Base-by-base conservation (phyloP, 1,140 invertebrate species). In the Andrena cerasifolii region DNA sequence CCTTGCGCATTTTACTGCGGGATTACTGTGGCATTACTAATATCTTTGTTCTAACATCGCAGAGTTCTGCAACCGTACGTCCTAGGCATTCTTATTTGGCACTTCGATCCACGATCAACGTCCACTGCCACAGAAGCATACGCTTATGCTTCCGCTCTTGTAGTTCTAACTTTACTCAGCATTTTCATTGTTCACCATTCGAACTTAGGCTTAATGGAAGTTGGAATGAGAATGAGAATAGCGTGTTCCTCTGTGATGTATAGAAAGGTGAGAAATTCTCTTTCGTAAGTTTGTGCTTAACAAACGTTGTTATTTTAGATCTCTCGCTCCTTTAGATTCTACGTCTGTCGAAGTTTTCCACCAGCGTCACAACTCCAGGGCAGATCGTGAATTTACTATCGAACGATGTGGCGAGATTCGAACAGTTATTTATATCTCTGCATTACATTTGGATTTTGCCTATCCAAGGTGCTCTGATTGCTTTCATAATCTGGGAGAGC, bases 371-470 rank as follows among this genome's bases (percentile, higher is more conserved):
- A 2, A 96, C 97, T 1, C 95, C 95, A 28, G 97, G 97, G 0
- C 96, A 97, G 91, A 95, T 98, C 74, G 95, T 98, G 36, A 98
- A 98, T 87, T 89, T 98, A 3, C 93, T 98, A 87, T 97, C 97
- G 18, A 98, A 97, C 83, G 97, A 98, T 84, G 93, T 95, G 10
- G 94, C 93, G 62, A 92, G 94, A 81, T 94, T 94, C 73, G 93
- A 94, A 59, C 82, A 85, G 43, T 43, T 91, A 0, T 92, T 93
- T 53, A 16, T 90, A 43, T 77, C 88, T 75, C 80, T 96, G 16
- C 95, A 96, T 89, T 95, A 94, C 79, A 87, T 95, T 63, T 96
- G 95, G 95, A 94, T 96, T 47, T 96, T 96, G 90, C 97, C 97
- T 0, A 93, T 97, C 12, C 95, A 97, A 86, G 94, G 93, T 14